These are phyloP conservation scores for Oncorhynchus masou DNA, from an alignment of 2,113 vertebrate genomes.

Conservation along the genomic window DNA sequence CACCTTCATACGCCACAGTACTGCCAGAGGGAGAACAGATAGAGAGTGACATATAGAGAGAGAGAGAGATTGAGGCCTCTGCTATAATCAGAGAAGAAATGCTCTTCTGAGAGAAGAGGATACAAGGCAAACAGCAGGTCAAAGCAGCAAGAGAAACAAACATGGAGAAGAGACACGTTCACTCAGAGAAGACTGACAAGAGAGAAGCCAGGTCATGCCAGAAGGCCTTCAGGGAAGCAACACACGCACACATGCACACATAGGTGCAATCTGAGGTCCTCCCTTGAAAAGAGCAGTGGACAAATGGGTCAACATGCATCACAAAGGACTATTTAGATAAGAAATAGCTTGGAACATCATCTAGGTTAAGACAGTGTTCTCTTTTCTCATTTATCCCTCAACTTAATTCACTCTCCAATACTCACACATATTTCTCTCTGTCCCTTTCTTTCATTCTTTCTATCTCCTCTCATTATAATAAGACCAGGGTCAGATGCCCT, in stretches of 20 bases:
- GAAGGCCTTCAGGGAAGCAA: slow-evolving; percentile 26
- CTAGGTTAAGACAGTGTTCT: slow-evolving; percentile 48
- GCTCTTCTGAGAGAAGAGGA: slow-evolving; percentile 39
- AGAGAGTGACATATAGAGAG: slow-evolving; percentile 61
- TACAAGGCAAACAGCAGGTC: slow-evolving; percentile 31
- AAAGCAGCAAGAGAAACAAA: slow-evolving; percentile 35
- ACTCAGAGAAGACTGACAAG: slow-evolving; percentile 21
- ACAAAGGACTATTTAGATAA: slow-evolving; percentile 48
- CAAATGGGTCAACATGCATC: slow-evolving; percentile 63
- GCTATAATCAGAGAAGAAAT: slow-evolving; percentile 39
- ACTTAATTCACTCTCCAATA: slow-evolving; percentile 20
- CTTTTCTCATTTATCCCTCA: slow-evolving; percentile 19
- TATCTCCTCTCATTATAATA: slow-evolving; percentile 44
- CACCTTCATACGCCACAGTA: slow-evolving; percentile 70
- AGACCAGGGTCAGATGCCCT: slow-evolving; percentile 34
- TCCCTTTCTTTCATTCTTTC: slow-evolving; percentile 18
- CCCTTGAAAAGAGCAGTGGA: slow-evolving; percentile 40
- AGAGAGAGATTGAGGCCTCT: slow-evolving; percentile 38
- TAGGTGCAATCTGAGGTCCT: slow-evolving; percentile 10
- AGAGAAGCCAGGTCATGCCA: slow-evolving; percentile 38
- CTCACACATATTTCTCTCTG: background rate
- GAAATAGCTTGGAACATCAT: too few relatives aligned
- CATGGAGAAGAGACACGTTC: slow-evolving; percentile 36
- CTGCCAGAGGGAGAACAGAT: slow-evolving; percentile 67
- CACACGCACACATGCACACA: slow-evolving; percentile 26